Conservation (phyloP, 2,113 vertebrate species). For the Galbula dea region DNA sequence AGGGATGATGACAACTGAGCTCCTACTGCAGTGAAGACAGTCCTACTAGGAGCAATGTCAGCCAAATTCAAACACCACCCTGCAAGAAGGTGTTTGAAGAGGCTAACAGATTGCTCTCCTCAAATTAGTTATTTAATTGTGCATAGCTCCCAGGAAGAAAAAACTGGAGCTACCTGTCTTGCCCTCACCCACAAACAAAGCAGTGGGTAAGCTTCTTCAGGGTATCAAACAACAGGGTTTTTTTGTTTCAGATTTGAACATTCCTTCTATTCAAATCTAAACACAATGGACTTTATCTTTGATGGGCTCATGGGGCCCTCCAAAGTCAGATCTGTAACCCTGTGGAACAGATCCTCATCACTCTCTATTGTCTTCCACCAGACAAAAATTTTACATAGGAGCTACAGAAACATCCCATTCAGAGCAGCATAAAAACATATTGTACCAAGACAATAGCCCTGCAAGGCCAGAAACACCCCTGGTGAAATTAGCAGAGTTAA, state of each 20-base stretch:
- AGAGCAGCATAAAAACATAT: neutral
- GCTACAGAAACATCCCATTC: conserved; percentile 26
- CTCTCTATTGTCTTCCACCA: conserved; percentile 9
- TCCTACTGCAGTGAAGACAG: neutral
- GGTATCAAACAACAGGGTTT: neutral
- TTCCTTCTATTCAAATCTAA: conserved; percentile 25
- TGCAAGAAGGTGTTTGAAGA: neutral
- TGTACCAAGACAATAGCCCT: conserved; percentile 22
- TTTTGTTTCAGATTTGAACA: neutral
- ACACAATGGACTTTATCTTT: conserved; percentile 42
- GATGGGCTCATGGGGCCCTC: neutral
- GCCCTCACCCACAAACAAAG: neutral
- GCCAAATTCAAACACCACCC: neutral
- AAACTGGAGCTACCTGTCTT: neutral
- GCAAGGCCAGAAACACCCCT: neutral
- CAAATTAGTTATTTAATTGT: neutral
- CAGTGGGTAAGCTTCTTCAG: neutral
- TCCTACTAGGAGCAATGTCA: fast-evolving
- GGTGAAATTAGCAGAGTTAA: neutral
- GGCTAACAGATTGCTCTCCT: neutral
- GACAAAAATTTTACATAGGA: neutral
- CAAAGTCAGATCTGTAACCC: neutral
- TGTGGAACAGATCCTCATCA: neutral
- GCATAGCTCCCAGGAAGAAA: neutral
- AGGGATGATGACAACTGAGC: neutral